phyloP scores from a whole-genome alignment of 2,797 vertebrate species.

The Sebastes ruberrimus region DNA sequence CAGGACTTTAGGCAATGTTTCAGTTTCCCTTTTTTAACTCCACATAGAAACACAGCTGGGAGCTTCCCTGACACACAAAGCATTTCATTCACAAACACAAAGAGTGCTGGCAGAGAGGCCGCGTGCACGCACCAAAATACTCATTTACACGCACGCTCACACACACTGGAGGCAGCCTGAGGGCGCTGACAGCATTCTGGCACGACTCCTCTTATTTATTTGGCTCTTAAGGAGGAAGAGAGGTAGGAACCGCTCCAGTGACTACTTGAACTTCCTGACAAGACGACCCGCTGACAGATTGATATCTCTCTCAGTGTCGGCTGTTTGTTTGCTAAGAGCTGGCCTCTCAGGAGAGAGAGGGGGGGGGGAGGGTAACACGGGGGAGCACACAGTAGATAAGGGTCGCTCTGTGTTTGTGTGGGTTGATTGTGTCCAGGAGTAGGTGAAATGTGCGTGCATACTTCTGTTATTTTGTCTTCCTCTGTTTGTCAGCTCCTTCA shows the following conservation, averaged over 20 bases:
- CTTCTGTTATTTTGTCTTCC: conserved; percentile 34
- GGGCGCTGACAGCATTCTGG: conserved; percentile 65
- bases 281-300: conserved; percentile 83
- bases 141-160: conserved; percentile 5
- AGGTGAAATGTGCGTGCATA: conserved; percentile 37
- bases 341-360: conserved; percentile 23
- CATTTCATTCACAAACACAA: conserved; percentile 56
- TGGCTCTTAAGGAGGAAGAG: conserved; percentile 80
- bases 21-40: conserved; percentile 54
- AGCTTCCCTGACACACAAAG: conserved; percentile 39
- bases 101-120: conserved; percentile 8
- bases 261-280: conserved; percentile 89
- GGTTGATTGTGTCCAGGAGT: conserved; percentile 27
- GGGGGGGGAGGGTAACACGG: conserved; percentile 27
- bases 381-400: conserved; percentile 56
- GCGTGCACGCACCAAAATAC: conserved; percentile 28
- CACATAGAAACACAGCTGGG: conserved; percentile 46
- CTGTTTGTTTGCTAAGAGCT: conserved; percentile 84
- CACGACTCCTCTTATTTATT: conserved; percentile 66
- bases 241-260: conserved; percentile 69
- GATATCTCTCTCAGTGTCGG: conserved; percentile 83
- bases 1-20: conserved; percentile 60
- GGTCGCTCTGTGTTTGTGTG: conserved; percentile 28
- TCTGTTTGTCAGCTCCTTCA: conserved; percentile 33
- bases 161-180: conserved; percentile 26